Conservation (phyloP, 2,888 invertebrate species). For the Cremastinae sp. region DNA sequence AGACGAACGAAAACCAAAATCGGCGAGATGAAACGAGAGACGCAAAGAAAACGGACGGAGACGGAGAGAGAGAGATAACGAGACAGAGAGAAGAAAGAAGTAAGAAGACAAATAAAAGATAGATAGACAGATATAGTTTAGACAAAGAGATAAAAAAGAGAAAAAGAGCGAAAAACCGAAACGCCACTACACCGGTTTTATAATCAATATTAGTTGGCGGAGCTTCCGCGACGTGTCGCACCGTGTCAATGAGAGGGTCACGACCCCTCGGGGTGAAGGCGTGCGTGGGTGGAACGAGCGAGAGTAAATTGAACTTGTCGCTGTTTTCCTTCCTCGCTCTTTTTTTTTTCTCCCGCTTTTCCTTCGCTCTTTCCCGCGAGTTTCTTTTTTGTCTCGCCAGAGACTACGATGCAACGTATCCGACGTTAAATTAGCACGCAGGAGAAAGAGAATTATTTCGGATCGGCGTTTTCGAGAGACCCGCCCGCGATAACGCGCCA, state of each 20-base stretch:
- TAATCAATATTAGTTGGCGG: conserved; percentile 76
- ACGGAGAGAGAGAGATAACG: neutral
- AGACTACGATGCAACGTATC: no score
- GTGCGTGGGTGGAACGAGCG: conserved; percentile 44
- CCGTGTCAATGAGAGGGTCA: conserved; percentile 64
- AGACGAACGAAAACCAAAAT: conserved; percentile 2
- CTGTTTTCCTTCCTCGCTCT: neutral
- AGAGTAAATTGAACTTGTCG: conserved; percentile 36
- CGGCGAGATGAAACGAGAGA: conserved; percentile 18
- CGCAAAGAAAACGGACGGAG: conserved; percentile 27
- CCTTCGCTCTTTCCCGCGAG: neutral
- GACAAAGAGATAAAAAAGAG: neutral
- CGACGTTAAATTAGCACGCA: no score
- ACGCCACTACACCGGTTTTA: conserved; percentile 68
- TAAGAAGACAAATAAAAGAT: conserved; percentile 26
- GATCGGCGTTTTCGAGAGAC: conserved; percentile 30
- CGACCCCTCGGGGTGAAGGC: conserved; percentile 50
- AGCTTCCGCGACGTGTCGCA: conserved; percentile 72
- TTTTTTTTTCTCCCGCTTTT: neutral
- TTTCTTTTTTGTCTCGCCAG: neutral
- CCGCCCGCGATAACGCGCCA: conserved; percentile 51
- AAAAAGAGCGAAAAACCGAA: conserved; percentile 18
- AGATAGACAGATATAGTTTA: no score
- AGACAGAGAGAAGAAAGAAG: conserved; percentile 16
- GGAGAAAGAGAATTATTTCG: no score